Percentiles rank a stretch among this genome's conserved stretches.
These are phyloP conservation scores for Prunella fulvescens DNA, from an alignment of 2,113 vertebrate genomes.

Conservation along the genomic window DNA sequence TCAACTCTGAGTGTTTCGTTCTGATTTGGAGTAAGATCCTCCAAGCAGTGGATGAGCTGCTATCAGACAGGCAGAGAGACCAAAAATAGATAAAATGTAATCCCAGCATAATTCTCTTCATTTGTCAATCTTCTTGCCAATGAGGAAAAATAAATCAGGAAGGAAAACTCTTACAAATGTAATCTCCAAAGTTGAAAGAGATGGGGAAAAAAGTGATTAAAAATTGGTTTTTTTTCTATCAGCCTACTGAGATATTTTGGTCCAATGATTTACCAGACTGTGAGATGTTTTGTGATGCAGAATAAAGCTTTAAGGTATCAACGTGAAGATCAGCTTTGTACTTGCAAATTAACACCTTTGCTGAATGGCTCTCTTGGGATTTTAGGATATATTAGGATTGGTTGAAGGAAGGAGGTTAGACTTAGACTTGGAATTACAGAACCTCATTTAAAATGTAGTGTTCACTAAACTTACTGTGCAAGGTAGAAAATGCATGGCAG, in stretches of 20 bases:
- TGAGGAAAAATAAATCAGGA: background rate
- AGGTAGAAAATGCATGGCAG: background rate
- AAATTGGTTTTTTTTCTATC: background rate
- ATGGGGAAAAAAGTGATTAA: background rate
- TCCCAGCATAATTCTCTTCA: background rate
- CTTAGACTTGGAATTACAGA: background rate
- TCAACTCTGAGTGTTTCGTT: background rate
- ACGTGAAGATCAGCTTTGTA: background rate
- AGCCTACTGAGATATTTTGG: background rate
- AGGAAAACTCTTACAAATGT: background rate
- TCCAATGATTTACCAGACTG: background rate
- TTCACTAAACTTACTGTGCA: background rate
- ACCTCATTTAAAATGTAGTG: background rate
- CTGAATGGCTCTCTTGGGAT: background rate
- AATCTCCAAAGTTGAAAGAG: background rate
- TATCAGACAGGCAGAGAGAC: background rate
- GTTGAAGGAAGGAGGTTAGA: background rate
- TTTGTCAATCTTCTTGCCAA: background rate
- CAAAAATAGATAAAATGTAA: background rate
- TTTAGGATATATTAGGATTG: background rate
- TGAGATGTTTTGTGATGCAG: background rate
- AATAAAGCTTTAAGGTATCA: background rate
- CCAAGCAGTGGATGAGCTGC: background rate
- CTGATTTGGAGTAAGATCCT: background rate
- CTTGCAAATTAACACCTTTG: background rate